Conservation (phyloP, 1,140 invertebrate genomes). For the Eurytemora carolleeae region DNA sequence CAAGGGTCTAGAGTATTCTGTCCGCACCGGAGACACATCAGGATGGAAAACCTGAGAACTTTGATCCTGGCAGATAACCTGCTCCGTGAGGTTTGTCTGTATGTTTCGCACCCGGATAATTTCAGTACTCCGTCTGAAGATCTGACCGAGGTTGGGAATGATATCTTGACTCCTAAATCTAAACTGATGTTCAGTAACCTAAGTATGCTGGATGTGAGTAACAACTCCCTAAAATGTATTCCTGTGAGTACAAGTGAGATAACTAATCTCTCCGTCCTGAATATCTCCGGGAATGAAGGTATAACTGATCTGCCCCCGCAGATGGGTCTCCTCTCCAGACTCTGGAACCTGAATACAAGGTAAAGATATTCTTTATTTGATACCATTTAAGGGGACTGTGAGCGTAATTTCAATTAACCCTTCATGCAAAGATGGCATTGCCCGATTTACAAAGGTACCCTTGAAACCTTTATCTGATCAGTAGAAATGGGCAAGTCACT, state of each 20-base stretch:
- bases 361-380: background rate
- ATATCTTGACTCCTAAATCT: constrained; percentile 10
- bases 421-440: no score
- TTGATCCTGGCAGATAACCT: constrained; percentile 66
- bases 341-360: constrained; percentile 84
- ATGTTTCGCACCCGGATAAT: background rate
- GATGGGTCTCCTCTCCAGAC: constrained; percentile 69
- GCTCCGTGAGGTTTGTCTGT: constrained; percentile 47
- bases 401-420: no score
- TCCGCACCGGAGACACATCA: constrained; percentile 51
- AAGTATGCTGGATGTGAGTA: constrained; percentile 81
- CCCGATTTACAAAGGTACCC: no score
- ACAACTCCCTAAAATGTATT: constrained; percentile 58
- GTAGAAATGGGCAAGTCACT: no score
- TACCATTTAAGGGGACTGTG: no score
- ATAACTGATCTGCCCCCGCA: constrained; percentile 72
- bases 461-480: no score
- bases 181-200: constrained; percentile 75
- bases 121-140: background rate
- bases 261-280: constrained; percentile 72
- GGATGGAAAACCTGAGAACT: constrained; percentile 56
- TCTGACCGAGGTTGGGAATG: background rate
- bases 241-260: constrained; percentile 67
- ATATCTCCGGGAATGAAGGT: constrained; percentile 67
- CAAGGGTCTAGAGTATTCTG: background rate